Percentiles rank a stretch among this genome's conserved stretches.
Conservation (phyloP, 2,797 vertebrate species). For the Lutra lutra region DNA sequence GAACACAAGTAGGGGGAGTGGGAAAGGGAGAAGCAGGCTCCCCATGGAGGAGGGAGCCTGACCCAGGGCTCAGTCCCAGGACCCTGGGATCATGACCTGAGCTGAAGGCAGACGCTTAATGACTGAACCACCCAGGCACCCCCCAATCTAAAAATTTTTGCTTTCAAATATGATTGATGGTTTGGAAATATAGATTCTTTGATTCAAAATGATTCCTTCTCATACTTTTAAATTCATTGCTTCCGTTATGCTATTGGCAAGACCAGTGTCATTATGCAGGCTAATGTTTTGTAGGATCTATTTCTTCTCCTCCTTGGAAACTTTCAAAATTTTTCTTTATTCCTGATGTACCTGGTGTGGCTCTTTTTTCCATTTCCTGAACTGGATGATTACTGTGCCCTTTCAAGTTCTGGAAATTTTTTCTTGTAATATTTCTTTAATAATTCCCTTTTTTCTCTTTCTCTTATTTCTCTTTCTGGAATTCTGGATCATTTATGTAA, state of each 20-base stretch:
- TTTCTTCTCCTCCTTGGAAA: neutral
- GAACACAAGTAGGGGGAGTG: too few relatives aligned
- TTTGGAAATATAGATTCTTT: neutral
- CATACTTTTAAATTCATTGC: neutral
- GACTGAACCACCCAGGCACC: too few relatives aligned
- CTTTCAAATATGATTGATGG: constrained; percentile 12
- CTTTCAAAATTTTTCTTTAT: neutral
- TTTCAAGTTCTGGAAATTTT: neutral
- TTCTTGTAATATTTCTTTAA: neutral
- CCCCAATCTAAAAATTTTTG: neutral
- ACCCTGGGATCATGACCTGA: too few relatives aligned
- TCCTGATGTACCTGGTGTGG: neutral
- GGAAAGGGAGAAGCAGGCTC: too few relatives aligned
- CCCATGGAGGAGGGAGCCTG: too few relatives aligned
- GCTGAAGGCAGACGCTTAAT: too few relatives aligned
- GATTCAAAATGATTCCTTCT: neutral
- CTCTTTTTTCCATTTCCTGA: neutral
- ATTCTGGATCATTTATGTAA: neutral
- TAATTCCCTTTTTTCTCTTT: neutral
- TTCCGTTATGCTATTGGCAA: neutral
- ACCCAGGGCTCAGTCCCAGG: too few relatives aligned
- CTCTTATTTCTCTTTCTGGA: constrained; percentile 7
- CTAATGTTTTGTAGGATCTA: neutral
- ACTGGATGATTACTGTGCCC: neutral
- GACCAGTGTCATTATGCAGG: neutral